These are phyloP conservation scores for Pristionchus japonicus DNA, from an alignment of 2,888 invertebrate species.

Conservation along the genomic window DNA sequence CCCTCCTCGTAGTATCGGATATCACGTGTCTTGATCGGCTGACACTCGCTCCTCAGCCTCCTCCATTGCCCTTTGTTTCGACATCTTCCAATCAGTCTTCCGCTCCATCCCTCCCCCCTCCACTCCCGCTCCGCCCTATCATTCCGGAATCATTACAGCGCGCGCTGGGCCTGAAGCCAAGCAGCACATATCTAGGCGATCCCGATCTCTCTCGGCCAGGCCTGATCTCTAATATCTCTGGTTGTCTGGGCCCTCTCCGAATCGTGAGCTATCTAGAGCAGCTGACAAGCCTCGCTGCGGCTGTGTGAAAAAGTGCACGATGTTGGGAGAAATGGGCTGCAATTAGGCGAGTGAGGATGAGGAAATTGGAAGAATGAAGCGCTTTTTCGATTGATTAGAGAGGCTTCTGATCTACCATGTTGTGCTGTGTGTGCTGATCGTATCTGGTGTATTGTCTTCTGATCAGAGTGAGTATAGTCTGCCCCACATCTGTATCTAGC, in stretches of 20 bases:
- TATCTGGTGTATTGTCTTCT: too few relatives aligned
- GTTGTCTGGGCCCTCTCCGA: background rate
- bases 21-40: background rate
- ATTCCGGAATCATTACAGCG: constrained; percentile 33
- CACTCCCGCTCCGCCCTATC: background rate
- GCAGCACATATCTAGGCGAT: background rate
- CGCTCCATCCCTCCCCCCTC: background rate
- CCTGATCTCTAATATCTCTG: background rate
- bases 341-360: background rate
- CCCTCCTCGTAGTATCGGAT: background rate
- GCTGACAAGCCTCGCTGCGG: background rate
- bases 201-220: background rate
- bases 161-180: background rate
- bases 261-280: background rate
- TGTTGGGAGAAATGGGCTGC: constrained; percentile 1
- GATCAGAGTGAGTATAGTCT: background rate
- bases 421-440: background rate
- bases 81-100: background rate
- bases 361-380: background rate
- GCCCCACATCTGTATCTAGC: background rate
- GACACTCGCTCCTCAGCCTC: background rate
- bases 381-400: background rate
- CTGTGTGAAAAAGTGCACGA: constrained; percentile 31
- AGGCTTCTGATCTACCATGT: background rate
- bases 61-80: background rate